Evolutionary conservation across 2,888 invertebrate species (phyloP).

Genomic region (Scaptomyza flava): DNA sequence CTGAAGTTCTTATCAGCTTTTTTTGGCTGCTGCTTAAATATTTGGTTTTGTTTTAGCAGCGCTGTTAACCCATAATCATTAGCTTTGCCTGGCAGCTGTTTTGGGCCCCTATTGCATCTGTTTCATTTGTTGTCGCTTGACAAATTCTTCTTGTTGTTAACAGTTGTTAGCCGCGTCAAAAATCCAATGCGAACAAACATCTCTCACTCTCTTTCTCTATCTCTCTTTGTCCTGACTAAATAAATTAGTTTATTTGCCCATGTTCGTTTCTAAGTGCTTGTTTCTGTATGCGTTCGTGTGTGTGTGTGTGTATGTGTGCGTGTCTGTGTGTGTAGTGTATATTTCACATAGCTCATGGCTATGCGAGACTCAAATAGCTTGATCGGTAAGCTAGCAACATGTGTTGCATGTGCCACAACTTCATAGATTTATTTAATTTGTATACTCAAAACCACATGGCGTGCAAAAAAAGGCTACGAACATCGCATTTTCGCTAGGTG

Average conservation of each 20-base stretch:
- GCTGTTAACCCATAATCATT: constrained; percentile 37
- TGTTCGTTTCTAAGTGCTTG: constrained; percentile 7
- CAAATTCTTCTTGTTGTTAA: constrained; percentile 28
- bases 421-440: constrained; percentile 29
- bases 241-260: constrained; percentile 53
- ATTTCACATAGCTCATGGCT: constrained; percentile 45
- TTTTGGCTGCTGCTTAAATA: constrained; percentile 36
- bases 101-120: constrained; percentile 24
- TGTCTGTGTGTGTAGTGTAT: not conserved
- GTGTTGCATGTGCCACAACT: constrained; percentile 53
- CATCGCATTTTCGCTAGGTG: not conserved
- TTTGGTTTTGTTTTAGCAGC: constrained; percentile 41
- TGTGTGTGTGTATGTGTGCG: not conserved
- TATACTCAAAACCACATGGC: not conserved
- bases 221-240: constrained; percentile 24
- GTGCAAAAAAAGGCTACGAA: not conserved
- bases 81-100: constrained; percentile 24
- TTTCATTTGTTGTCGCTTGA: constrained; percentile 19
- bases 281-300: not conserved
- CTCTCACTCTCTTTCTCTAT: not conserved
- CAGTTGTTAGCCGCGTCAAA: constrained; percentile 29
- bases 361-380: constrained; percentile 13
- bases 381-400: constrained; percentile 32
- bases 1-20: constrained; percentile 46
- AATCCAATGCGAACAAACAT: constrained; percentile 35